phyloP scores from a whole-genome alignment of 2,888 invertebrate genomes.

The Coremacera marginata region DNA sequence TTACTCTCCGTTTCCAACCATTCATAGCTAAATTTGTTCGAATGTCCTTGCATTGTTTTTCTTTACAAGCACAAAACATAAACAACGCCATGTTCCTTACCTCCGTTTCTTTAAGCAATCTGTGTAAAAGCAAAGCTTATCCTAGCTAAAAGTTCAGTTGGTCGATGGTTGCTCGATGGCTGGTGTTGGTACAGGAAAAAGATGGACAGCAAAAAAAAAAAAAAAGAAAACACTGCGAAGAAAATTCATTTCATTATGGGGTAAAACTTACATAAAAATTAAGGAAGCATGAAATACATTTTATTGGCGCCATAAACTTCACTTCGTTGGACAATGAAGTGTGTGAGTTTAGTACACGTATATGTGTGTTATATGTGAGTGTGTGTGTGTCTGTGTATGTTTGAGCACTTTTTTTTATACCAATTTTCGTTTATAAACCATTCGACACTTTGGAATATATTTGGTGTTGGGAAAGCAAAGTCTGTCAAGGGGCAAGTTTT shows the following conservation, averaged over 20 bases:
- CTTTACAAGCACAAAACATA: too few species aligned
- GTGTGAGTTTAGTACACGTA: constrained; percentile 52
- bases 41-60: too few species aligned
- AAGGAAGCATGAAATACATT: constrained; percentile 70
- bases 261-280: constrained; percentile 67
- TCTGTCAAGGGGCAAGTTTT: background rate
- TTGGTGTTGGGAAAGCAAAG: background rate
- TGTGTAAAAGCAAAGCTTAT: background rate
- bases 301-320: constrained; percentile 68
- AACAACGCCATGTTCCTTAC: background rate
- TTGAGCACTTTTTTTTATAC: background rate
- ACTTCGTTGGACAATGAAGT: constrained; percentile 67
- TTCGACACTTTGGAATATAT: background rate
- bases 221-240: background rate
- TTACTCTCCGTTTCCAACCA: background rate
- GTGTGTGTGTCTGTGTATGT: constrained; percentile 36
- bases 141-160: background rate
- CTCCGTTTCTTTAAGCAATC: background rate
- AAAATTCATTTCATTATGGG: constrained; percentile 52
- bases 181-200: background rate
- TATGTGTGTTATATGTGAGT: constrained; percentile 38
- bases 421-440: background rate
- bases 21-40: background rate
- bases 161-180: background rate
- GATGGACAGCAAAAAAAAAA: background rate